Conservation (phyloP, 2,888 invertebrate genomes). For the Kryphioiulus occultus region DNA sequence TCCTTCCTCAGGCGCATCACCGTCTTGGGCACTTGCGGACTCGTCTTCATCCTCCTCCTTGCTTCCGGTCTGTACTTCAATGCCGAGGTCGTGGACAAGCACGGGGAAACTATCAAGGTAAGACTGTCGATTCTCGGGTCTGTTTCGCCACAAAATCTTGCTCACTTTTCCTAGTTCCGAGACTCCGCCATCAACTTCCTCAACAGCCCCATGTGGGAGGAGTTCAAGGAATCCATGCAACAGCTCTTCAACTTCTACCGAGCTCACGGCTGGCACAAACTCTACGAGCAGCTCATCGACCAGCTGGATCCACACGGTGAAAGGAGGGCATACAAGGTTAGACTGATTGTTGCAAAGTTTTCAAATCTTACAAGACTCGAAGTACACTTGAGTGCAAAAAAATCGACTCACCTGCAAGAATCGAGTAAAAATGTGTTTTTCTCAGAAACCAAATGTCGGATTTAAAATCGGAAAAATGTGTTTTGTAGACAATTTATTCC, state of each 20-base stretch:
- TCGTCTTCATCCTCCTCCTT: slow-evolving; percentile 77
- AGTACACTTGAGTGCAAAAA: no score
- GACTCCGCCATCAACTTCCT: slow-evolving; percentile 90
- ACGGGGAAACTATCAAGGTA: slow-evolving; percentile 82
- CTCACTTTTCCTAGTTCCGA: slow-evolving; percentile 67
- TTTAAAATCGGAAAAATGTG: no score
- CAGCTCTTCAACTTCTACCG: slow-evolving; percentile 81
- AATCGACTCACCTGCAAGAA: no score
- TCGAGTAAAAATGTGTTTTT: no score
- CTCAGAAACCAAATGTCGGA: no score
- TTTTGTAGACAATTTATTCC: no score
- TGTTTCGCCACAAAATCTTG: no score
- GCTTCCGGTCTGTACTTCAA: slow-evolving; percentile 85
- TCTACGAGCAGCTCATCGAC: slow-evolving; percentile 86
- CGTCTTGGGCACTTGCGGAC: slow-evolving; percentile 70
- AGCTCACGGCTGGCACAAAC: slow-evolving; percentile 86
- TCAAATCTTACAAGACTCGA: no score
- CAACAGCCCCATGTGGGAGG: slow-evolving; percentile 86
- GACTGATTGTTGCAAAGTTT: no score
- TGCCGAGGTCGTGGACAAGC: slow-evolving; percentile 74
- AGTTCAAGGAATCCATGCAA: slow-evolving; percentile 69
- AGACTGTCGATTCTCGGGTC: no score
- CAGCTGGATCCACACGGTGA: slow-evolving; percentile 90
- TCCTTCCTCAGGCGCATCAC: slow-evolving; percentile 67
- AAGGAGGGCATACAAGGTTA: slow-evolving; percentile 83